Percentiles rank a stretch among this genome's conserved stretches.
Conservation (phyloP, 2,797 vertebrate genomes). For the Gymnoscopelus microlampas region DNA sequence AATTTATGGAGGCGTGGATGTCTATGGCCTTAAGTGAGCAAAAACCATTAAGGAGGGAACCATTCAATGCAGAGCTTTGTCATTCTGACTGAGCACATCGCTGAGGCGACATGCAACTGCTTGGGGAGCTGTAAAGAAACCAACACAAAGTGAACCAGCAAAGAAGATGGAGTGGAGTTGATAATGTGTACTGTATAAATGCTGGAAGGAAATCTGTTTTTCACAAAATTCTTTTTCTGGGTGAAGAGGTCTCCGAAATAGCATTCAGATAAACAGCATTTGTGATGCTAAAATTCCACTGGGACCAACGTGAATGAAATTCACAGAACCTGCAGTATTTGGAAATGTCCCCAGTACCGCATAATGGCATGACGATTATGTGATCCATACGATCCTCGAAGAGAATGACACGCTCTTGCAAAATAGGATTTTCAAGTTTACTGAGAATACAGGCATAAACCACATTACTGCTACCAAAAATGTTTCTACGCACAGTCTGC, state of each 20-base stretch:
- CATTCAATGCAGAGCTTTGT: conserved; percentile 70
- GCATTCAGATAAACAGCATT: no score
- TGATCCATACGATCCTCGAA: neutral
- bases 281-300: no score
- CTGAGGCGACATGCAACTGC: conserved; percentile 41
- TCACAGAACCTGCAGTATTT: neutral
- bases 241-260: no score
- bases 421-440: neutral
- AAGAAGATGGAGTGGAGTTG: no score
- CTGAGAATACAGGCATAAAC: neutral
- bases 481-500: no score
- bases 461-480: neutral
- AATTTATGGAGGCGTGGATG: conserved; percentile 70
- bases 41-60: conserved; percentile 72
- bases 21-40: conserved; percentile 68
- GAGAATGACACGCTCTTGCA: neutral
- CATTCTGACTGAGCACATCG: conserved; percentile 53
- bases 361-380: neutral
- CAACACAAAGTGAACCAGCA: no score
- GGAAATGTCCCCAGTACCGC: neutral
- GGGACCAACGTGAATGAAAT: no score
- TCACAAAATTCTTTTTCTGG: no score
- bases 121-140: conserved; percentile 24
- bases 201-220: no score
- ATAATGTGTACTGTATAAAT: no score